phyloP scores from a whole-genome alignment of 2,113 vertebrate genomes.

The Gymnarchus niloticus region DNA sequence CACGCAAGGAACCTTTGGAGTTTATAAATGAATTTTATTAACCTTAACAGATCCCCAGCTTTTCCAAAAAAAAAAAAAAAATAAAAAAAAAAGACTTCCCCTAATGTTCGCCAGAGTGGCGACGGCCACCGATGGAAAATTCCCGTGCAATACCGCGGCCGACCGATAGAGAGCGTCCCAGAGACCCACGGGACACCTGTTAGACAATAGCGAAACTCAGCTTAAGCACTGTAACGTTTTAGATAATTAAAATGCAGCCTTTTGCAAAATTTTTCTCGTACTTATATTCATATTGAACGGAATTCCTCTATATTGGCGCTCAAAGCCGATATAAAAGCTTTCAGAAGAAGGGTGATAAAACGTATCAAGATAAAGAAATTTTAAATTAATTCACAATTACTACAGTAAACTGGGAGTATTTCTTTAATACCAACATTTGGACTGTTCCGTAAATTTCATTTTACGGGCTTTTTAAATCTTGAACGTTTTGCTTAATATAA shows the following conservation, averaged over 20 bases:
- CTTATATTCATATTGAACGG: not conserved
- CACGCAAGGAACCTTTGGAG: not conserved
- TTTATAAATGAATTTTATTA: not conserved
- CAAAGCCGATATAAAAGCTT: no score
- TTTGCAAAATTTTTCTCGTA: not conserved
- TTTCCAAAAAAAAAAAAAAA: not conserved
- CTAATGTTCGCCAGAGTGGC: not conserved
- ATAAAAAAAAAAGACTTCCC: slow-evolving; percentile 6
- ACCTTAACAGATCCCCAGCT: not conserved
- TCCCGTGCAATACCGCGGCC: not conserved
- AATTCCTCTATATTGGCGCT: not conserved
- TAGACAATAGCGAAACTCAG: not conserved
- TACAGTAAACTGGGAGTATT: not conserved
- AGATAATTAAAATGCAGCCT: not conserved
- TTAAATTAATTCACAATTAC: not conserved
- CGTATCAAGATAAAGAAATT: not conserved
- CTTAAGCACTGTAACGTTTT: not conserved
- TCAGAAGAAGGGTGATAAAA: not conserved
- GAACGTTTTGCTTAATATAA: not conserved
- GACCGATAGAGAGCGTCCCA: slow-evolving; percentile 6
- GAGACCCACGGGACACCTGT: slow-evolving; percentile 14
- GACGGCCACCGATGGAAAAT: slow-evolving; percentile 19
- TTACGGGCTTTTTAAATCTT: not conserved
- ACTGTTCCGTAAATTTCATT: not conserved
- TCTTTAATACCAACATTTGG: not conserved